Evolutionary conservation across 2,113 vertebrate genomes (phyloP).

Genomic region (Notarius quadriscutis): DNA sequence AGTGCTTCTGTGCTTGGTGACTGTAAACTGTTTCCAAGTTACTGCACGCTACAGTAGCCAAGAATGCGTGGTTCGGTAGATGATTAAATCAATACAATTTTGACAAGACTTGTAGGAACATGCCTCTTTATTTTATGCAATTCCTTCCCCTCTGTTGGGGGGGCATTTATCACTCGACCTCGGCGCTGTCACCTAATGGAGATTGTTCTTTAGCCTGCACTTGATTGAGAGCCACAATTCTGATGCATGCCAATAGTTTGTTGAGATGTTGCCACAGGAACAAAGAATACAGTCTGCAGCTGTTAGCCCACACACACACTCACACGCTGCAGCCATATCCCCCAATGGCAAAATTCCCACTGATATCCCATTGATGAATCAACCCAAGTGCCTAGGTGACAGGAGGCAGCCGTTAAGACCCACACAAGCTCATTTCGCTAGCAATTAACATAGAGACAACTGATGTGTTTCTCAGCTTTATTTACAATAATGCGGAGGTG

Average conservation of each 20-base stretch:
- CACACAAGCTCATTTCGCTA: slow-evolving; percentile 59
- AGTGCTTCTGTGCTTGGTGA: slow-evolving; percentile 44
- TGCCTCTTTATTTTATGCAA: slow-evolving; percentile 91
- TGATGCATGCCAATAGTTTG: slow-evolving; percentile 87
- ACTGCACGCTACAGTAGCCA: slow-evolving; percentile 85
- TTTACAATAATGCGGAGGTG: slow-evolving; percentile 65
- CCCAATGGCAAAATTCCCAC: slow-evolving; percentile 53
- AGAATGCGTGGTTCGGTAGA: slow-evolving; percentile 91
- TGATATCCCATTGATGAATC: slow-evolving; percentile 63
- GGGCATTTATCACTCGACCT: slow-evolving; percentile 92
- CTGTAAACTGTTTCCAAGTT: slow-evolving; percentile 65
- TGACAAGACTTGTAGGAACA: slow-evolving; percentile 97
- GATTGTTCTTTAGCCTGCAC: slow-evolving; percentile 86
- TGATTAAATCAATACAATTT: slow-evolving; percentile 99
- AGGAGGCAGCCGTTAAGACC: slow-evolving; percentile 54
- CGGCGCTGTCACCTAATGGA: slow-evolving; percentile 87
- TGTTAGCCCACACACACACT: slow-evolving; percentile 58
- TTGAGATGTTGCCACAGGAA: slow-evolving; percentile 81
- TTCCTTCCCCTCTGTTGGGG: slow-evolving; percentile 83
- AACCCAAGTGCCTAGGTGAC: slow-evolving; percentile 56
- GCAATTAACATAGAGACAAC: slow-evolving; percentile 54
- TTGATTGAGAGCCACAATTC: slow-evolving; percentile 85
- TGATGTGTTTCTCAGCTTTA: slow-evolving; percentile 67
- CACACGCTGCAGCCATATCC: slow-evolving; percentile 39
- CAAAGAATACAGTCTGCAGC: slow-evolving; percentile 72